phyloP scores from a whole-genome alignment of 2,888 invertebrate species.

The Temnothorax rugatulus region DNA sequence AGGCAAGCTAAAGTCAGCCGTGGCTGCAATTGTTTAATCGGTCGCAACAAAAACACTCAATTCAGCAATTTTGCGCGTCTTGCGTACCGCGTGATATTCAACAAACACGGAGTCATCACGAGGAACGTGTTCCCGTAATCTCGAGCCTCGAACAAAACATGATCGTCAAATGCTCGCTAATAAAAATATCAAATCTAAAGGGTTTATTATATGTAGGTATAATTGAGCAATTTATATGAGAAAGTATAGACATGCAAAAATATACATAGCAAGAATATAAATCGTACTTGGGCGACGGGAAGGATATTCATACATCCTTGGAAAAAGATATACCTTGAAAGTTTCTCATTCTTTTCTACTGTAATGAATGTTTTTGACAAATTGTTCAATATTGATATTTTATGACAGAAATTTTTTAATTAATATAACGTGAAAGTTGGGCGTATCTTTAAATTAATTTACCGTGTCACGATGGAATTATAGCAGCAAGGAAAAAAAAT shows the following conservation, averaged over 20 bases:
- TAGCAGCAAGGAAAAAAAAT: neutral
- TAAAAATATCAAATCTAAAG: neutral
- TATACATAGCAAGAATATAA: neutral
- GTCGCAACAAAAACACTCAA: conserved; percentile 75
- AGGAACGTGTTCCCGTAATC: neutral
- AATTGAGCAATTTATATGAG: neutral
- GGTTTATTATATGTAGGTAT: neutral
- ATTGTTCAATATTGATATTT: neutral
- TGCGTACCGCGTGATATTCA: conserved; percentile 12
- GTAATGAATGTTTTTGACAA: neutral
- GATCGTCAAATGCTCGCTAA: neutral
- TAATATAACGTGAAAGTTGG: neutral
- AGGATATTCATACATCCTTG: neutral
- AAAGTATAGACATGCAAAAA: neutral
- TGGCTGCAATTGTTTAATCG: conserved; percentile 76
- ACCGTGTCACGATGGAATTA: neutral
- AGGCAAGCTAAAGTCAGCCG: conserved; percentile 71
- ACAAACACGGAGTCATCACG: conserved; percentile 19
- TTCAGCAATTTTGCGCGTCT: conserved; percentile 70
- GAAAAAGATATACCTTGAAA: neutral
- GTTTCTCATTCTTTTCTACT: neutral
- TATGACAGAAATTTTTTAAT: neutral
- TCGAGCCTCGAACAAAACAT: neutral
- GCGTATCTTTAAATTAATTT: neutral
- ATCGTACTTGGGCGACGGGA: neutral